These are phyloP conservation scores for Popillia japonica DNA, from an alignment of 1,140 invertebrate genomes.

Conservation along the genomic window DNA sequence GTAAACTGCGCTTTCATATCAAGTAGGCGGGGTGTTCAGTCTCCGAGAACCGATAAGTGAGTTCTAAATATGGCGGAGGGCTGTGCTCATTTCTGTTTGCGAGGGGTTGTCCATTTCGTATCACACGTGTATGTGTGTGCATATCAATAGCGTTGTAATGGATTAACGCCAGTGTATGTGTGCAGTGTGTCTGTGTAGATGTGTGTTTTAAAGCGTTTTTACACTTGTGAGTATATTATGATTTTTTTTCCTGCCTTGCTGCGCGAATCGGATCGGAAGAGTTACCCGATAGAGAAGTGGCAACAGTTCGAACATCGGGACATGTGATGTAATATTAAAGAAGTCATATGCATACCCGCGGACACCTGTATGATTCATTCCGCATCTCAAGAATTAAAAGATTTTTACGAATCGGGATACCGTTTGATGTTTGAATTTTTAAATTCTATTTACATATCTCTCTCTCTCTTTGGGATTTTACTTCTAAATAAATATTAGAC, in stretches of 20 bases:
- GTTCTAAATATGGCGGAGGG: conserved; percentile 56
- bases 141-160: conserved; percentile 18
- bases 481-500: neutral
- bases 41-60: conserved; percentile 43
- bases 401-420: neutral
- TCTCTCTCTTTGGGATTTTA: too few relatives aligned
- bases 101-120: conserved; percentile 27
- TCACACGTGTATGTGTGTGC: conserved; percentile 12
- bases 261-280: conserved; percentile 5
- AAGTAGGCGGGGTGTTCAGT: conserved; percentile 55
- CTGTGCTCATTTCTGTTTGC: conserved; percentile 48
- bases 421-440: conserved; percentile 7
- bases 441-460: too few relatives aligned
- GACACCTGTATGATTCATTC: conserved; percentile 57
- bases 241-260: neutral
- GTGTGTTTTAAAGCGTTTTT: neutral
- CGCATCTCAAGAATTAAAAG: conserved; percentile 23
- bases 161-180: neutral
- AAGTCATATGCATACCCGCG: neutral
- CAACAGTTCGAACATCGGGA: conserved; percentile 25
- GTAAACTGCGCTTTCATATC: conserved; percentile 46
- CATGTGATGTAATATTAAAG: conserved; percentile 40
- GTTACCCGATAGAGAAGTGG: conserved; percentile 3
- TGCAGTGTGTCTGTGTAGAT: neutral
- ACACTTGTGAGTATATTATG: conserved; percentile 7